Conservation (phyloP, 30 jellyfish, hydroid and myxozoan species). For the Clytia hemisphaerica region DNA sequence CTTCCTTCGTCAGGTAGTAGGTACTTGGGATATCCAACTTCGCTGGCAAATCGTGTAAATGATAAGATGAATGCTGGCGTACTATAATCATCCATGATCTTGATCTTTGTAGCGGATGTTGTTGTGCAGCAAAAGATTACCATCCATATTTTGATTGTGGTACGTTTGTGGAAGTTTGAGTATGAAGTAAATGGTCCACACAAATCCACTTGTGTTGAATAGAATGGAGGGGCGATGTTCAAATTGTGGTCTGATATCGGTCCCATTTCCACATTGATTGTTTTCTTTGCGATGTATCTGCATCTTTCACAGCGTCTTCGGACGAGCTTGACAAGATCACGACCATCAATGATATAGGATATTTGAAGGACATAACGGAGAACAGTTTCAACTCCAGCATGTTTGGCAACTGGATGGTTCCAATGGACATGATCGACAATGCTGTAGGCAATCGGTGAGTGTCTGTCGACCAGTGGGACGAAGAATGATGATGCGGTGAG, state of each 20-base stretch:
- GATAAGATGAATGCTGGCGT: not conserved
- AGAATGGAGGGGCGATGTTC: too few species aligned
- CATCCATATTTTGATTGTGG: constrained; percentile 6
- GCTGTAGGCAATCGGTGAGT: too few species aligned
- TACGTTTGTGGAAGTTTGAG: too few species aligned
- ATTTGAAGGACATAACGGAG: not conserved
- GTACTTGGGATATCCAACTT: not conserved
- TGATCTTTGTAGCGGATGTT: not conserved
- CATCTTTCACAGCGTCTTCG: too few species aligned
- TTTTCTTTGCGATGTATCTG: not conserved
- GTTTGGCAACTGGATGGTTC: too few species aligned
- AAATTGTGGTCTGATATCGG: not conserved
- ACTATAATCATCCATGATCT: not conserved
- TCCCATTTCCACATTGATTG: not conserved
- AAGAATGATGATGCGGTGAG: not conserved
- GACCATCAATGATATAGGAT: not conserved
- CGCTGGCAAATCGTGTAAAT: too few species aligned
- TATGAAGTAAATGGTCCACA: not conserved
- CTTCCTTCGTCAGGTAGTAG: not conserved
- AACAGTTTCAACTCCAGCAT: too few species aligned
- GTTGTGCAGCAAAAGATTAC: too few species aligned
- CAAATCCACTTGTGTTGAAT: too few species aligned
- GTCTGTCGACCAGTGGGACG: constrained; percentile 2
- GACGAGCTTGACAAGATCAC: not conserved
- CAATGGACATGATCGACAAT: too few species aligned